These are phyloP conservation scores for Chymomyza fuscimana DNA, from an alignment of 2,888 invertebrate genomes.

Conservation along the genomic window DNA sequence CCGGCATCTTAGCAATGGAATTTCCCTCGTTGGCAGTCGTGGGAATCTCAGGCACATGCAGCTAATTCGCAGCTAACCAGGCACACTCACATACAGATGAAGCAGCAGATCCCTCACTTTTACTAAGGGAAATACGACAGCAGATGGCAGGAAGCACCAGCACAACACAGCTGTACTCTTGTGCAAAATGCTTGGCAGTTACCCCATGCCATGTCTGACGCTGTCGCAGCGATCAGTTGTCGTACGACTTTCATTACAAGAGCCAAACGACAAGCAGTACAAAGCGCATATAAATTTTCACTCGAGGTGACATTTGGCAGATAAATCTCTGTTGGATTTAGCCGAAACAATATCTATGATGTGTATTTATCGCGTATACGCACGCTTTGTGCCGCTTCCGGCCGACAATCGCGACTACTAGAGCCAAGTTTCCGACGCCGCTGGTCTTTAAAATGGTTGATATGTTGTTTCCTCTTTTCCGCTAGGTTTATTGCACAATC, in stretches of 20 bases:
- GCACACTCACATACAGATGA: constrained; percentile 16
- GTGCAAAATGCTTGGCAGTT: not conserved
- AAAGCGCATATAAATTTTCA: constrained; percentile 69
- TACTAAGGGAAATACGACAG: constrained; percentile 2
- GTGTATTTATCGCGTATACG: constrained; percentile 41
- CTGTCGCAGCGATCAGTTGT: constrained; percentile 56
- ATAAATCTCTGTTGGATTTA: constrained; percentile 65
- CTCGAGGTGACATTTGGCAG: constrained; percentile 73
- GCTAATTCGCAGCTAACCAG: constrained; percentile 55
- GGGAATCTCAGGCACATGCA: constrained; percentile 64
- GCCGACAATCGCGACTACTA: constrained; percentile 12
- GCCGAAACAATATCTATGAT: constrained; percentile 56
- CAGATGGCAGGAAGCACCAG: constrained; percentile 45
- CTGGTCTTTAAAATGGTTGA: not conserved
- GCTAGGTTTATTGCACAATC: constrained; percentile 14
- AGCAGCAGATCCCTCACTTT: not conserved
- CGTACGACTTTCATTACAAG: constrained; percentile 39
- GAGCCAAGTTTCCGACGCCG: not conserved
- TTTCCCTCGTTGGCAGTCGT: constrained; percentile 54
- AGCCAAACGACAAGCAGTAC: constrained; percentile 31
- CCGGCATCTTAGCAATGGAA: constrained; percentile 9
- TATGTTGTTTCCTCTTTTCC: constrained; percentile 22
- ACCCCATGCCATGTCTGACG: not conserved
- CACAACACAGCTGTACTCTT: not conserved
- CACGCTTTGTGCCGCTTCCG: constrained; percentile 22